Evolutionary conservation across 2,888 invertebrate species (phyloP), one percentile per base, ranked within the genome.

Genomic region (Troglohyphantes excavatus): DNA sequence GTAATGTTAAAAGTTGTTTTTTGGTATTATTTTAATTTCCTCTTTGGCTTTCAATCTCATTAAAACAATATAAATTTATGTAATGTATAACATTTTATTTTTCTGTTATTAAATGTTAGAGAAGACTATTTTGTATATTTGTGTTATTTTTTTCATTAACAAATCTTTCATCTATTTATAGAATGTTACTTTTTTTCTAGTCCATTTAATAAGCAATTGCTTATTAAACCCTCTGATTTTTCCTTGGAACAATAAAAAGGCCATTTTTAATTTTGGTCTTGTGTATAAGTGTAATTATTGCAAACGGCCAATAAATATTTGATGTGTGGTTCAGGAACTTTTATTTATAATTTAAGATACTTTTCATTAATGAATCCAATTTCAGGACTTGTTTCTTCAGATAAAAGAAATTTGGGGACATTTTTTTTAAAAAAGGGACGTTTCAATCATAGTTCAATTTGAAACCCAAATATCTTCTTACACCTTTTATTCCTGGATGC

Each of bases 281-380:
- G n/a, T 53, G n/a, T 53, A 53, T 53, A 53, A 53, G n/a, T 53
- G 53, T 53, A 53, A 53, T 53, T n/a, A 5, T 13, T 53, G 53
- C 53, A 53, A 53, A 53, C 17, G n/a, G 39, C 39, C 53, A 53
- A 53, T 53, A 53, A 53, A 53, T 53, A 53, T 53, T 53, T 53
- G 5, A 53, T 53, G 53, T 53, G 53, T n/a, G 7, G n/a, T 53
- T 53, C 53, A 17, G 5, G 5, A n/a, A 0, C 53, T 53, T 1
- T n/a, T 53, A 9, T 17, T 17, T n/a, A 53, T 53, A n/a, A n/a
- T n/a, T n/a, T n/a, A n/a, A n/a, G n/a, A n/a, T n/a, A n/a, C n/a
- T n/a, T n/a, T n/a, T n/a, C n/a, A n/a, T n/a, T n/a, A n/a, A n/a
- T n/a, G n/a, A n/a, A n/a, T n/a, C n/a, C n/a, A n/a, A n/a, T n/a